These are phyloP conservation scores for Hypanus sabinus DNA, from an alignment of 2,113 vertebrate species.

Conservation along the genomic window DNA sequence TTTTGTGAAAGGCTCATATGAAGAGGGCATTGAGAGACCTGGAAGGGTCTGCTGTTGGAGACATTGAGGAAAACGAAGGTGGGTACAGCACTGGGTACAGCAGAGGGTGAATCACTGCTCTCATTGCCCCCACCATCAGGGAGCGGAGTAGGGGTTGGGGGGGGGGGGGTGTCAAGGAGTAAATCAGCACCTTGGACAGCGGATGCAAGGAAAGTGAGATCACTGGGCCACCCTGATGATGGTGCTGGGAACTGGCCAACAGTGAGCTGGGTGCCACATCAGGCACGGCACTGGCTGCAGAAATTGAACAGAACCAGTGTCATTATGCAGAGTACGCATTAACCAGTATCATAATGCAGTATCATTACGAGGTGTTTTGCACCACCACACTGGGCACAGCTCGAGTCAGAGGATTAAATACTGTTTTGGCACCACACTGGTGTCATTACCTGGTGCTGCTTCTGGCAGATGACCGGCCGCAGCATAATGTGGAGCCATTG, in stretches of 20 bases:
- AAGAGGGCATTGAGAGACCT: too few species aligned
- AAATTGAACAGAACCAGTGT: neutral
- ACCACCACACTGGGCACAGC: too few species aligned
- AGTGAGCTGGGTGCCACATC: neutral
- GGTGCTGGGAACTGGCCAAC: neutral
- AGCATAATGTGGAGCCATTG: neutral
- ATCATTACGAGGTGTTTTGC: neutral
- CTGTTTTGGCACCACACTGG: too few species aligned
- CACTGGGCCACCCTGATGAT: neutral
- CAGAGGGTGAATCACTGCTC: neutral
- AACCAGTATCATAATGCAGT: too few species aligned
- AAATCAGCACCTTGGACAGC: too few species aligned
- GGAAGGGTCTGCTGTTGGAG: neutral
- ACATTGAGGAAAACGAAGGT: neutral
- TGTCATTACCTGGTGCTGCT: too few species aligned
- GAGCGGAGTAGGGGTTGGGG: too few species aligned
- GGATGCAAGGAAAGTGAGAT: neutral
- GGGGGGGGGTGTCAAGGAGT: too few species aligned
- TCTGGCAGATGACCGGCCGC: neutral
- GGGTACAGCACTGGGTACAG: neutral
- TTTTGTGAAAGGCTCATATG: neutral
- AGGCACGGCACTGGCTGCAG: neutral
- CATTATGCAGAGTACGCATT: neutral
- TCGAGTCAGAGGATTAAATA: too few species aligned
- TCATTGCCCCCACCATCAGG: neutral